Evolutionary conservation across 2,797 vertebrate species (phyloP).

Genomic region (Falco peregrinus): DNA sequence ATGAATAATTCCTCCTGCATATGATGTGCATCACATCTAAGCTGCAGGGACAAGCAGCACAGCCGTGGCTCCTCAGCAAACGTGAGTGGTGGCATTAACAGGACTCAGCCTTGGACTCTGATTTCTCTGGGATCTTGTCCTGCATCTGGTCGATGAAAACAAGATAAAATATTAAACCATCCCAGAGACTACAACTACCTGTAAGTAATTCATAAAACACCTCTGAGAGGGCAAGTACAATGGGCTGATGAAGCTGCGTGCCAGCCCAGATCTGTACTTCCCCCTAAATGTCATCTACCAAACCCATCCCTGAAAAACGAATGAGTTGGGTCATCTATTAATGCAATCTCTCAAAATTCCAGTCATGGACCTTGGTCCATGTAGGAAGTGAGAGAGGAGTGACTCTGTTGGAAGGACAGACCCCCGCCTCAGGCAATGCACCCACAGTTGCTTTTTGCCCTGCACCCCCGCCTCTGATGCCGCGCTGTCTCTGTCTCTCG

Average conservation of each 20-base stretch:
- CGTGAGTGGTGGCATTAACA: not conserved
- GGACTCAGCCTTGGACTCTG: not conserved
- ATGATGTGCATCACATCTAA: not conserved
- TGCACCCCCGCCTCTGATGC: not conserved
- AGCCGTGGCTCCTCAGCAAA: accelerated
- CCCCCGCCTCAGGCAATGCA: not conserved
- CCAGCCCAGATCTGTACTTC: accelerated
- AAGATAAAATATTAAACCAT: not conserved
- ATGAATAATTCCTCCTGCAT: not conserved
- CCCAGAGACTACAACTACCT: not conserved
- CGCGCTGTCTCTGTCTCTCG: not conserved
- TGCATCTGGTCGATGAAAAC: not conserved
- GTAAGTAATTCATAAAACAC: not conserved
- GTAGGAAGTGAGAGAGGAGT: not conserved
- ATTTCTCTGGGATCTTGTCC: not conserved
- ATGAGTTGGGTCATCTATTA: not conserved
- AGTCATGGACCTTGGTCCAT: accelerated
- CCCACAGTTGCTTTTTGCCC: not conserved
- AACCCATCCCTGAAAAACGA: not conserved
- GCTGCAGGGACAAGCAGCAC: not conserved
- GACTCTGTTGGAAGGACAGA: not conserved
- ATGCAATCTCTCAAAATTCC: not conserved
- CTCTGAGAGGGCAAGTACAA: accelerated
- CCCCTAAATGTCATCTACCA: not conserved
- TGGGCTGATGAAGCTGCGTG: not conserved